Base-by-base conservation (phyloP, 2,113 vertebrate genomes). In the Mystacornis crossleyi region DNA sequence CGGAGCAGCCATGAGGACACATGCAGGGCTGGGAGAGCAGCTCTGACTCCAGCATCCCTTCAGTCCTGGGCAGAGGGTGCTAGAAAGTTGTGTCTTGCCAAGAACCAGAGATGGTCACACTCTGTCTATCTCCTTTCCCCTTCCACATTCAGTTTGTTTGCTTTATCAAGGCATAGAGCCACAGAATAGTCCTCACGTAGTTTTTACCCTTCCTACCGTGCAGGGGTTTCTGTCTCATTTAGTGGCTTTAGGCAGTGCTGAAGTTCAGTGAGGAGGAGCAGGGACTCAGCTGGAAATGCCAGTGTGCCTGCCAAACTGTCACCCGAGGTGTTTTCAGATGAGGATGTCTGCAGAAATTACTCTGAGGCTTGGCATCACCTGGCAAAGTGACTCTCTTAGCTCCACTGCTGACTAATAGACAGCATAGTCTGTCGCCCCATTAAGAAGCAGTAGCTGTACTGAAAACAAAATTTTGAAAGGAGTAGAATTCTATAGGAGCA, bases 321-420 rank as follows among this genome's bases (percentile, higher is more conserved):
- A 94, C 92, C 89, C 1, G 25, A 95, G 93, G 93, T 97, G 86
- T 48, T 96, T 96, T 70, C 86, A 92, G 91, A 94, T 71, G 60
- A 95, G 94, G 72, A 92, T 84, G 55, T 95, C 93, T 97, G 83
- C 91, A 94, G 93, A 91, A 92, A 93, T 86, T 96, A 78, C 42
- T 26, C 55, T 67, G 75, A 94, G 55, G 24, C 77, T 94, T 94
- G 91, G 82, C 86, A 90, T 51, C 75, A n/a, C 80, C 80, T 90
- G 80, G 81, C 72, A 91, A 43, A 95, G 81, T 7, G 10, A 9
- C 79, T 89, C 54, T 85, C 75, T 80, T 12, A 70, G 54, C 79
- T 78, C 81, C 47, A 29, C 74, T 91, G 78, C 94, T 93, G 89
- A 91, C 91, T 95, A 94, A 94, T 45, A 91, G 90, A 74, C 92